Conservation (phyloP, 2,113 vertebrate species). For the Phrynocephalus versicolor region DNA sequence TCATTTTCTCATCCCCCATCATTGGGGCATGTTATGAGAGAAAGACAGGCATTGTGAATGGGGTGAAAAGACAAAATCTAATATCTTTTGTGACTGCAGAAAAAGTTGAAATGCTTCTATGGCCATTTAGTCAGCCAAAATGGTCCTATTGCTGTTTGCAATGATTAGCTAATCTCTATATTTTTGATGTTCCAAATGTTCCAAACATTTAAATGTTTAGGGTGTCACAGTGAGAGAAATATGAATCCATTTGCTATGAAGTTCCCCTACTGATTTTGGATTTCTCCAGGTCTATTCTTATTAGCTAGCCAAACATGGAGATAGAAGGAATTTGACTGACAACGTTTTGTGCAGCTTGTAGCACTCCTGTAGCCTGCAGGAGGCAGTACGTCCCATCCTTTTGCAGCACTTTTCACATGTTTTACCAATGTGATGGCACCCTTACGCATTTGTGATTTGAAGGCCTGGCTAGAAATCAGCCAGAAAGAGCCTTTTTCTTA, state of each 20-base stretch:
- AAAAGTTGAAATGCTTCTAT: slow-evolving; percentile 9
- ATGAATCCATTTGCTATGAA: no score
- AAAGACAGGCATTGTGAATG: background rate
- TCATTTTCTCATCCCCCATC: background rate
- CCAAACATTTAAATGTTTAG: slow-evolving; percentile 21
- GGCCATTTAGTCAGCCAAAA: background rate
- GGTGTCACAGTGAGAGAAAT: no score
- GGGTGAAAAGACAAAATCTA: slow-evolving; percentile 15
- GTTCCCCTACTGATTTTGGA: no score
- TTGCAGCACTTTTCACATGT: no score
- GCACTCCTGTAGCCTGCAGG: no score
- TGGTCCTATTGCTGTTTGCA: background rate
- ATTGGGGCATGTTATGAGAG: background rate
- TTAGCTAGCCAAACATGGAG: no score
- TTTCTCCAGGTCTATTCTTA: no score
- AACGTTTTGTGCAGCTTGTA: no score
- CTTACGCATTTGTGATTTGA: background rate
- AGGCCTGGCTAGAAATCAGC: background rate
- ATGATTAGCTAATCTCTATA: slow-evolving; percentile 20
- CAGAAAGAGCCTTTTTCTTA: slow-evolving; percentile 6
- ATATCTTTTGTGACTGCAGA: slow-evolving; percentile 10
- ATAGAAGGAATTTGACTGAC: no score
- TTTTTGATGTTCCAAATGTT: slow-evolving; percentile 19
- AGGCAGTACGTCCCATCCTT: no score
- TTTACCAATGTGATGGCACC: no score